phyloP scores from a whole-genome alignment of 2,888 invertebrate genomes.

The Norana najaformis region DNA sequence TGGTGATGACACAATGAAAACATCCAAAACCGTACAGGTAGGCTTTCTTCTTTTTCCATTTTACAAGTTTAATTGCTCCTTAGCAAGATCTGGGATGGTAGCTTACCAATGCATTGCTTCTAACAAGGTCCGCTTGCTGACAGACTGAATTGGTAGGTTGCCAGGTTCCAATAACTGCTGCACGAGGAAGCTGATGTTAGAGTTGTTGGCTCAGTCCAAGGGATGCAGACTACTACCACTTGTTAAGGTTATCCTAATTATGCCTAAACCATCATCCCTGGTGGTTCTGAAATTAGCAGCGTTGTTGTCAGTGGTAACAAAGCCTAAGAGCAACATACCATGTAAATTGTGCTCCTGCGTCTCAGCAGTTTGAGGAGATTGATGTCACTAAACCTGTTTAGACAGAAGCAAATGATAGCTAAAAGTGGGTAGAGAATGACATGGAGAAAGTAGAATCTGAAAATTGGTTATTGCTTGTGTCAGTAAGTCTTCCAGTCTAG shows the following conservation, averaged over 20 bases:
- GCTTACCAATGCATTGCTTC: too few relatives aligned
- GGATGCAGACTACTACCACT: too few relatives aligned
- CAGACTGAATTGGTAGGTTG: too few relatives aligned
- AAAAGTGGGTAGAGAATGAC: background rate
- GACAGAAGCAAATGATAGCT: background rate
- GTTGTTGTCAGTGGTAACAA: background rate
- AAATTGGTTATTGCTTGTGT: background rate
- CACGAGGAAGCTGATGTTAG: too few relatives aligned
- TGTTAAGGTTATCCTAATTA: too few relatives aligned
- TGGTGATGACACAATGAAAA: conserved; percentile 48
- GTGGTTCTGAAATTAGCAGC: background rate
- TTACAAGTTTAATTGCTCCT: too few relatives aligned
- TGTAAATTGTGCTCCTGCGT: background rate
- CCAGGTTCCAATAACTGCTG: too few relatives aligned
- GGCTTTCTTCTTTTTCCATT: too few relatives aligned
- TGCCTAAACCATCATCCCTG: background rate
- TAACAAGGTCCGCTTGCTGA: too few relatives aligned
- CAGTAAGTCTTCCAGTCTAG: background rate
- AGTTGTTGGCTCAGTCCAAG: too few relatives aligned
- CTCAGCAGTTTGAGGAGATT: background rate
- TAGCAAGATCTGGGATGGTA: too few relatives aligned
- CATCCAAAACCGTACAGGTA: conserved; percentile 56
- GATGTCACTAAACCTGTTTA: background rate
- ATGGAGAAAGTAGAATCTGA: background rate
- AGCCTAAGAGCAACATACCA: background rate